phyloP scores from a whole-genome alignment of 2,888 invertebrate genomes.

The Ectemnius lituratus region DNA sequence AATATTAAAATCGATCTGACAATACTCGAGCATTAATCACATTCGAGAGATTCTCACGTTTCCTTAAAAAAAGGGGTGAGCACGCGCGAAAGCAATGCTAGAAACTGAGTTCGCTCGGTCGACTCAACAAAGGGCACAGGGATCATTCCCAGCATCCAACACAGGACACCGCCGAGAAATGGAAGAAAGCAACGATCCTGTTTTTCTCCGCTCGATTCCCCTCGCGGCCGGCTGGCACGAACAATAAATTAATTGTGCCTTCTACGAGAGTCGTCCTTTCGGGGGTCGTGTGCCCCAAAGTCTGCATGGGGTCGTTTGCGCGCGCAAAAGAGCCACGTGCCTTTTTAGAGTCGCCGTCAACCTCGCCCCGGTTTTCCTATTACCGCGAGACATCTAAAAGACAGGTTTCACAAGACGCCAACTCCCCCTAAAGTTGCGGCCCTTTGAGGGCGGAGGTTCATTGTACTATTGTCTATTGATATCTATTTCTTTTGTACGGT shows the following conservation, averaged over 20 bases:
- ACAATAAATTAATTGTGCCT: constrained; percentile 70
- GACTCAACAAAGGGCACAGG: constrained; percentile 15
- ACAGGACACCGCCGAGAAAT: constrained; percentile 26
- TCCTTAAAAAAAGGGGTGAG: not conserved
- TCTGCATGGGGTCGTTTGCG: constrained; percentile 67
- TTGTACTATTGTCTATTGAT: too few relatives aligned
- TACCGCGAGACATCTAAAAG: constrained; percentile 46
- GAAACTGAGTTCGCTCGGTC: too few relatives aligned
- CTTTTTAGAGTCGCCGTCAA: constrained; percentile 68
- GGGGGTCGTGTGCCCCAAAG: constrained; percentile 66
- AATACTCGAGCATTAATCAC: not conserved
- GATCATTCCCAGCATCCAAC: constrained; percentile 33
- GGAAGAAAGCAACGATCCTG: constrained; percentile 54
- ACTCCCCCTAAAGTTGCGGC: too few relatives aligned
- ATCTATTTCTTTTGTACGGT: too few relatives aligned
- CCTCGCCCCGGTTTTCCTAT: constrained; percentile 31
- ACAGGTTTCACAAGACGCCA: constrained; percentile 49
- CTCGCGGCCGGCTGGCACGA: constrained; percentile 48
- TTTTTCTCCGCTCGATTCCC: constrained; percentile 36
- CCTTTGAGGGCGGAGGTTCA: too few relatives aligned
- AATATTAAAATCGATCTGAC: too few relatives aligned
- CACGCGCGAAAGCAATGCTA: not conserved
- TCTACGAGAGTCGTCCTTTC: constrained; percentile 63
- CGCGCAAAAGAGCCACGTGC: constrained; percentile 67
- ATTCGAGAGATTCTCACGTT: constrained; percentile 32